Base-by-base conservation (phyloP, 2,888 invertebrate genomes). In the Pilophorus perplexus region DNA sequence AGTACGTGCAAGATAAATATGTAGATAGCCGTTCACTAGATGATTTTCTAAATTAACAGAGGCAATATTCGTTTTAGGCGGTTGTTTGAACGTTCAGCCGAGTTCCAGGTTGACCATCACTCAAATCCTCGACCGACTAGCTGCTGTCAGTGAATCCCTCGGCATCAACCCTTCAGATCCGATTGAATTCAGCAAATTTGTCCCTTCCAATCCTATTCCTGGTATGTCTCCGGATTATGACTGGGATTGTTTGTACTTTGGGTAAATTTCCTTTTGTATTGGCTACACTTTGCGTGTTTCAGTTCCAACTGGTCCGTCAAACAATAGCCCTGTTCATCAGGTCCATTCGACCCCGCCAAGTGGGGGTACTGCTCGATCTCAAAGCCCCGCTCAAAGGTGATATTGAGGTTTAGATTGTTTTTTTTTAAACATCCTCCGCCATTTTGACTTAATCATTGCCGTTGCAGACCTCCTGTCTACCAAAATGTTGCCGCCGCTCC, bases 71-170 rank as follows among this genome's bases (percentile, higher is more conserved):
- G n/a, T n/a, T 42, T 22, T 33, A 84, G 88, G 80, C 76, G 90
- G 90, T 67, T 90, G 90, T 75, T 81, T 93, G 67, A 84, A 85
- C 73, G 84, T 88, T 48, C 90, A 95, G 77, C 97, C 97, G 2
- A 83, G 83, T 60, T 84, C 88, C 73, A 84, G 98, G 71, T 81
- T 93, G 72, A 84, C 84, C 60, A 87, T 96, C 65, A 83, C 86
- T 69, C 87, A 85, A 73, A 80, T 97, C 64, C 79, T 95, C 73
- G 93, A 95, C 76, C 83, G 90, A 72, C 78, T 97, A 71, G 92
- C 90, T 65, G 90, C 93, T 65, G 87, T 97, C 72, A 90, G 93
- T 1, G 91, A 93, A 78, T 88, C 90, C 64, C 85, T 88, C 77
- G 85, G 85, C 71, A 86, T 92, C 79, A 87, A 89, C 78, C 82